Base-by-base conservation (phyloP, 1,140 invertebrate species). In the Coboldia fuscipes region DNA sequence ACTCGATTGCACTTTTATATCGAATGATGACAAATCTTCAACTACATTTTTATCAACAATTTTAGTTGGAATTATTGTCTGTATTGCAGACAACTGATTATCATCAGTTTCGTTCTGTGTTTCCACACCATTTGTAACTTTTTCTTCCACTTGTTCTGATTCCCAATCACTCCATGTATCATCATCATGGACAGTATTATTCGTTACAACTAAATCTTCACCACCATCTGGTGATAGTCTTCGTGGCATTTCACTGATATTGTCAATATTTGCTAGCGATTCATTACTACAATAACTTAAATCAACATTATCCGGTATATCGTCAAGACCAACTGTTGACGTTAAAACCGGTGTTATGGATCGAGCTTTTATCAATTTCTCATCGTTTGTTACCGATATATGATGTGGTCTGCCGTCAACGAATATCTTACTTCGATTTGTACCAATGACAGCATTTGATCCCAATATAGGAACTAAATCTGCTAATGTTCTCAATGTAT, bases 391-490 rank as follows among this genome's bases (percentile, higher is more conserved):
- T 35, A 34, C 46, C 26, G 43, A 42, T 37, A 56, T 37, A 1
- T 41, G 41, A 36, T 55, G 45, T 2, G 83, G 82, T 40, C 73
- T 62, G 9, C 81, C 82, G 51, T 85, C 81, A 4, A 75, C 75
- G 44, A 90, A 89, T 26, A 82, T 58, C 52, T 74, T 75, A 1
- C 66, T 66, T 35, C 82, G 63, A 43, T 76, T 75, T 1, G 79
- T 76, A 10, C 83, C 80, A 29, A 89, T 74, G 0, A 89, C 80
- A 14, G 68, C 63, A 1, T 71, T 65, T 29, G 23, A 30, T 23
- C 82, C 84, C 15, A 90, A 54, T 37, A 88, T 68, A 3, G 79
- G 75, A 16, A 90, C 75, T 24, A 90, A 48, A 47, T 82, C 75
- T 24, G 82, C 79, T 20, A 89, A 52, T 34, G 75, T 75, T 29